A percentile compares a stretch with the other conserved stretches of the same genome.
These are phyloP conservation scores for Athripsodes cinereus DNA, from an alignment of 2,888 invertebrate genomes.

Conservation along the genomic window DNA sequence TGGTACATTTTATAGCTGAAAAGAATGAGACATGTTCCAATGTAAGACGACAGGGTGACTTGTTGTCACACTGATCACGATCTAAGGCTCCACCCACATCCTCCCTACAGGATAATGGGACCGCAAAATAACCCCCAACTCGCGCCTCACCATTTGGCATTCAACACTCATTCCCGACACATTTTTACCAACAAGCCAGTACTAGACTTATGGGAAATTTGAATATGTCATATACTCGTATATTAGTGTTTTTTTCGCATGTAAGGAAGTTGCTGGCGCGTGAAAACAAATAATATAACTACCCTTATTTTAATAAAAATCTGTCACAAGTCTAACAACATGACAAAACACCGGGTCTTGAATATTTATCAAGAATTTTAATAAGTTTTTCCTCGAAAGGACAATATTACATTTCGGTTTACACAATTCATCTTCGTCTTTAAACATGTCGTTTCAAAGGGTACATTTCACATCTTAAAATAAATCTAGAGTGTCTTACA, in stretches of 20 bases:
- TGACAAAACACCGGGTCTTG: not conserved
- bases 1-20: not conserved
- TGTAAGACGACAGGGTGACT: slow-evolving; percentile 15
- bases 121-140: slow-evolving; percentile 25
- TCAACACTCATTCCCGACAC: slow-evolving; percentile 27
- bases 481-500: no score
- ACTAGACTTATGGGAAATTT: slow-evolving; percentile 28
- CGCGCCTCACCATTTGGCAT: slow-evolving; percentile 24
- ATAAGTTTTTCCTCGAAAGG: not conserved
- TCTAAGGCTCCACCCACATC: slow-evolving; percentile 7
- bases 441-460: no score
- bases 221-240: slow-evolving; percentile 23
- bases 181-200: slow-evolving; percentile 24
- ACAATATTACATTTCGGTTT: not conserved
- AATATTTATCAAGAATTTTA: slow-evolving; percentile 2
- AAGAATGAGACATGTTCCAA: slow-evolving; percentile 9
- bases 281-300: not conserved
- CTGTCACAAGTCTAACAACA: not conserved
- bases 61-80: slow-evolving; percentile 26
- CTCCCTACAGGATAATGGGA: slow-evolving; percentile 21
- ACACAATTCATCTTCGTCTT: no score
- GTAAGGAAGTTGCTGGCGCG: slow-evolving; percentile 14
- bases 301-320: slow-evolving; percentile 3
- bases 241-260: slow-evolving; percentile 13
- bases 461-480: no score